These are phyloP conservation scores for Metridium senile DNA, from an alignment of 92 coral and sea anemone species.

Conservation along the genomic window DNA sequence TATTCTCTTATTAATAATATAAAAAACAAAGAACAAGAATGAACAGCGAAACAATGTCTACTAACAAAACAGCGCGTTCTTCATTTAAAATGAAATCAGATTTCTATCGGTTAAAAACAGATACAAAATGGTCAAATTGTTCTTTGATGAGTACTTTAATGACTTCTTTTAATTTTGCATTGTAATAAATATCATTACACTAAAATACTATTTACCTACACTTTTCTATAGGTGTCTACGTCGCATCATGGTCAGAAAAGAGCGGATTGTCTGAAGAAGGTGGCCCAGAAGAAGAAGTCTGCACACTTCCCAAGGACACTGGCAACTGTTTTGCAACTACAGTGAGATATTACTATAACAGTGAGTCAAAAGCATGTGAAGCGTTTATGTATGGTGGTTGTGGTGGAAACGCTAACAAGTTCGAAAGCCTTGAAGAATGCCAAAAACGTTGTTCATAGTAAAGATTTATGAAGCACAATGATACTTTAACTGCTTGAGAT, in stretches of 20 bases:
- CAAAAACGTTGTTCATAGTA: neutral
- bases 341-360: neutral
- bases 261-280: neutral
- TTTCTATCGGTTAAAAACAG: no score
- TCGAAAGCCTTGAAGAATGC: neutral
- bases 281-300: neutral
- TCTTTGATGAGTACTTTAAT: no score
- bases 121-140: no score
- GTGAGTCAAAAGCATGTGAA: neutral
- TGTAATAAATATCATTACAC: no score
- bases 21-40: no score
- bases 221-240: neutral
- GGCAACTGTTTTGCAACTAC: neutral
- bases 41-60: no score
- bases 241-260: neutral
- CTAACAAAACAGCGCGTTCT: no score
- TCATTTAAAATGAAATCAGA: no score
- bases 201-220: neutral
- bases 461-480: no score
- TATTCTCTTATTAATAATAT: no score
- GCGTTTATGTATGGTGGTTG: slow-evolving; percentile 2
- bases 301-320: neutral
- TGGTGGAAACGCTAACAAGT: slow-evolving; percentile 1
- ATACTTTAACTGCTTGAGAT: no score
- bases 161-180: neutral